phyloP scores from a whole-genome alignment of 1,140 invertebrate genomes.

The Danaus melanippus region DNA sequence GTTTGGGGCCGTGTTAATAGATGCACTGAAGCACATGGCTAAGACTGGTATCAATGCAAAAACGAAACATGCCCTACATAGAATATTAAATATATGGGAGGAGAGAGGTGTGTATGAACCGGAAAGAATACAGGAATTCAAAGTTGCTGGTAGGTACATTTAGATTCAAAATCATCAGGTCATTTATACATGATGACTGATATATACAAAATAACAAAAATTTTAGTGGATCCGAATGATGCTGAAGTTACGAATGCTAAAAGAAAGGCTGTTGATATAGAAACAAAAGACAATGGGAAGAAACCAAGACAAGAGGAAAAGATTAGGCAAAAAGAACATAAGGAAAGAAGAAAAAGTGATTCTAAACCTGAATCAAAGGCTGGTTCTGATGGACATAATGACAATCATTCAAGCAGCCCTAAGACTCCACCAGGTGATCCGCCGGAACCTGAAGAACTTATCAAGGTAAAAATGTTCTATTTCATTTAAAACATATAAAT shows the following conservation, averaged over 20 bases:
- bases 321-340: slow-evolving; percentile 19
- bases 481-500: neutral
- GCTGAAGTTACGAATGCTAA: slow-evolving; percentile 44
- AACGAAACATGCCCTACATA: slow-evolving; percentile 82
- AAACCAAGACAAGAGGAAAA: slow-evolving; percentile 48
- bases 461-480: slow-evolving; percentile 74
- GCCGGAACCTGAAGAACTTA: slow-evolving; percentile 90
- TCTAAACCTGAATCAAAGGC: slow-evolving; percentile 39
- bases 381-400: slow-evolving; percentile 80
- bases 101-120: slow-evolving; percentile 92
- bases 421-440: slow-evolving; percentile 86
- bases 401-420: slow-evolving; percentile 83
- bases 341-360: slow-evolving; percentile 53
- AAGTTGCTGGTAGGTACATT: slow-evolving; percentile 68
- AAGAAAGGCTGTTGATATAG: slow-evolving; percentile 42
- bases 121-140: slow-evolving; percentile 82
- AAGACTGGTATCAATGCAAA: slow-evolving; percentile 80
- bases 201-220: slow-evolving; percentile 1
- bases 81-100: slow-evolving; percentile 92
- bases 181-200: neutral
- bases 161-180: slow-evolving; percentile 1
- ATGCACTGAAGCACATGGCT: slow-evolving; percentile 87
- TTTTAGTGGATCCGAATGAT: slow-evolving; percentile 61
- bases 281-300: slow-evolving; percentile 54
- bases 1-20: slow-evolving; percentile 82